Percentiles rank a stretch among this genome's conserved stretches.
phyloP scores from a whole-genome alignment of 2,113 vertebrate genomes.

The Tetraodon nigroviridis region DNA sequence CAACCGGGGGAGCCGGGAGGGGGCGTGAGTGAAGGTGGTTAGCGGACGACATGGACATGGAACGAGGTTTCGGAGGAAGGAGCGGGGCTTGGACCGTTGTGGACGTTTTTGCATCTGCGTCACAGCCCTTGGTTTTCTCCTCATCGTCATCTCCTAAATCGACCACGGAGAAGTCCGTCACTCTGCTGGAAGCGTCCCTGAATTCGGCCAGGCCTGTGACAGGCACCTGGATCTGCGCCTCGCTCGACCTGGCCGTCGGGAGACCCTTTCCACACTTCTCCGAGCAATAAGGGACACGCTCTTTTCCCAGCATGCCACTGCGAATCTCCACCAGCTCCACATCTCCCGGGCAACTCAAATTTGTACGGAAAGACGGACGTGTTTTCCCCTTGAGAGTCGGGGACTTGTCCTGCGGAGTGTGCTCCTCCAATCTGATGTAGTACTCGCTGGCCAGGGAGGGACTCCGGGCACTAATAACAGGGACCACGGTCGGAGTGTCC shows the following conservation, averaged over 20 bases:
- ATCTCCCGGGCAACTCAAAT: constrained; percentile 62
- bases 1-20: constrained; percentile 71
- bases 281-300: constrained; percentile 57
- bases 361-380: constrained; percentile 30
- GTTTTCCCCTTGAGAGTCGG: constrained; percentile 66
- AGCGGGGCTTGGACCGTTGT: constrained; percentile 66
- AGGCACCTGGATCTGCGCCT: constrained; percentile 70
- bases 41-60: constrained; percentile 73
- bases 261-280: constrained; percentile 58
- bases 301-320: constrained; percentile 68
- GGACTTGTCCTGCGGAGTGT: constrained; percentile 77
- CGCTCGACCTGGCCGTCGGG: constrained; percentile 69
- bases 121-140: constrained; percentile 32
- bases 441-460: constrained; percentile 89
- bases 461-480: constrained; percentile 89
- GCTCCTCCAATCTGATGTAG: constrained; percentile 88
- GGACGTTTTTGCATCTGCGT: constrained; percentile 54
- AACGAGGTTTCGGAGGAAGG: constrained; percentile 79
- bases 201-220: constrained; percentile 74
- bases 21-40: constrained; percentile 69
- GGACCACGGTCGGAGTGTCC: constrained; percentile 87
- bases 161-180: constrained; percentile 76
- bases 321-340: constrained; percentile 76
- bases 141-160: constrained; percentile 71
- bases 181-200: constrained; percentile 68